Percentiles rank a stretch among this genome's conserved stretches.
These are phyloP conservation scores for Oenanthe oenanthe DNA, from an alignment of 2,113 vertebrate genomes.

Conservation along the genomic window DNA sequence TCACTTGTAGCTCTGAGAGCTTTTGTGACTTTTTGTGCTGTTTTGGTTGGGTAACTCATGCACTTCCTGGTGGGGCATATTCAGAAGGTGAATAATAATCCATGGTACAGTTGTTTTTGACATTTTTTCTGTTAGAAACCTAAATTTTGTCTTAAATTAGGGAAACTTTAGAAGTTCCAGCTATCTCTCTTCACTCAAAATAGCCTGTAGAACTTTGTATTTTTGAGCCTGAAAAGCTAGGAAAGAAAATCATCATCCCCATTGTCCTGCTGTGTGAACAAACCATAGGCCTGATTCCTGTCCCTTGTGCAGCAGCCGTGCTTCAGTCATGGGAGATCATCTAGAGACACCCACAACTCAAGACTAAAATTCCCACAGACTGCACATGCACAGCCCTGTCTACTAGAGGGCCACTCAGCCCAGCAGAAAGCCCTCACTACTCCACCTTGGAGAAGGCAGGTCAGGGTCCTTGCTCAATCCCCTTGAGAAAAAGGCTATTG, in stretches of 20 bases:
- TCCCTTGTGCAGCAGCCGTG: not conserved
- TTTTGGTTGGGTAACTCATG: not conserved
- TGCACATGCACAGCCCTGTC: not conserved
- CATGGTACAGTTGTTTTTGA: not conserved
- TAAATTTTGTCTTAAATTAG: not conserved
- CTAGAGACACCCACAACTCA: not conserved
- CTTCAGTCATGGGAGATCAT: not conserved
- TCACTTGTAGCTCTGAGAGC: not conserved
- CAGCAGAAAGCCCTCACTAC: not conserved
- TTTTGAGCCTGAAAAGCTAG: not conserved
- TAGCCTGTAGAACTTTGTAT: not conserved
- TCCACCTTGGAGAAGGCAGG: not conserved
- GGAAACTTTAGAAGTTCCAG: not conserved
- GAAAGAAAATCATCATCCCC: not conserved
- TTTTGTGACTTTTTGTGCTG: not conserved
- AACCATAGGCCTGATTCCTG: not conserved
- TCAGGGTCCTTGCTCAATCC: not conserved
- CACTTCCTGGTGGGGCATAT: not conserved
- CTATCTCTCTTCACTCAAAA: not conserved
- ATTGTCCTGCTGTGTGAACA: not conserved
- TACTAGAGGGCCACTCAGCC: not conserved
- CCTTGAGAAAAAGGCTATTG: not conserved
- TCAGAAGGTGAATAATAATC: not conserved
- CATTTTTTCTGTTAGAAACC: not conserved
- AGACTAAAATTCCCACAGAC: not conserved